These are phyloP conservation scores for Sarcophaga caerulescens DNA, from an alignment of 2,888 invertebrate genomes.

Conservation along the genomic window DNA sequence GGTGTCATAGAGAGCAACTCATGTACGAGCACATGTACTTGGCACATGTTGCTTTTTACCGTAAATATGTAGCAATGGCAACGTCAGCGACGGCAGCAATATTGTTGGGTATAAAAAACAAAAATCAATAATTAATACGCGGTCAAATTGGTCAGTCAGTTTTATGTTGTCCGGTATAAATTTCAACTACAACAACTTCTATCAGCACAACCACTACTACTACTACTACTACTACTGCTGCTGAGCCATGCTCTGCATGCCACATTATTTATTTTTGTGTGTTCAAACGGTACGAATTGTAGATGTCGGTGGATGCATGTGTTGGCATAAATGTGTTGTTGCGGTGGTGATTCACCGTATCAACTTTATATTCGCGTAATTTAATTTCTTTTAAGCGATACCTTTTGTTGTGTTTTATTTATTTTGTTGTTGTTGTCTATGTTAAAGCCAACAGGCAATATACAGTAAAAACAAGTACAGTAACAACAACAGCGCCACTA, in stretches of 20 bases:
- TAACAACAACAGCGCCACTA: constrained; percentile 16
- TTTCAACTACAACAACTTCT: neutral
- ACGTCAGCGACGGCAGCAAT: constrained; percentile 18
- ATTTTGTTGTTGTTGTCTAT: constrained; percentile 41
- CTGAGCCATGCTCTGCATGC: constrained; percentile 63
- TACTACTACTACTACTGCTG: constrained; percentile 51
- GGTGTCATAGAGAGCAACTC: constrained; percentile 65
- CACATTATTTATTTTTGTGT: constrained; percentile 49
- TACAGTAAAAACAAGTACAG: constrained; percentile 25
- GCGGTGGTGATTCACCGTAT: constrained; percentile 63
- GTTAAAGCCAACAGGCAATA: constrained; percentile 49
- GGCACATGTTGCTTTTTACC: constrained; percentile 60
- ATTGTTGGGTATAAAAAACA: constrained; percentile 7
- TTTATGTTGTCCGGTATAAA: constrained; percentile 42
- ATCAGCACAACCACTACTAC: constrained; percentile 23
- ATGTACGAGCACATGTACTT: constrained; percentile 64
- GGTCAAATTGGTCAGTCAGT: constrained; percentile 59
- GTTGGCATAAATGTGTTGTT: neutral
- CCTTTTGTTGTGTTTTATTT: constrained; percentile 45
- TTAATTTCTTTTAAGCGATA: constrained; percentile 66
- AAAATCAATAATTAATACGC: constrained; percentile 67
- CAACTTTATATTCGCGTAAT: constrained; percentile 63
- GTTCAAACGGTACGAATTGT: constrained; percentile 22
- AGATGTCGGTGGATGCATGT: neutral
- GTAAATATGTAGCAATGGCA: constrained; percentile 28